Percentiles rank a stretch among this genome's conserved stretches.
Evolutionary conservation across 2,113 vertebrate genomes (phyloP).

Genomic region (Regulus satrapa): DNA sequence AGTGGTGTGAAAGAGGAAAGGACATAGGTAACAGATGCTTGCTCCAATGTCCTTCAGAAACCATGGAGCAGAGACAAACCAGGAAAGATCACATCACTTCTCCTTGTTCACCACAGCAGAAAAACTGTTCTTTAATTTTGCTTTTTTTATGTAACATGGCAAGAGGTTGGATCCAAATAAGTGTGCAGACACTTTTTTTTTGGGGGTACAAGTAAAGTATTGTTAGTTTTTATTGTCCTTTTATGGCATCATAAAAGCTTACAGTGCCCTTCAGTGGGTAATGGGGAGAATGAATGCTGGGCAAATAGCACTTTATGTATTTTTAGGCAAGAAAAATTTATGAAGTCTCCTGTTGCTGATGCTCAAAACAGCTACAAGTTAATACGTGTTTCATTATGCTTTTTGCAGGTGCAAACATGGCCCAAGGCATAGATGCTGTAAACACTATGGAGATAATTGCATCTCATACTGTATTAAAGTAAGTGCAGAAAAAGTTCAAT

Average conservation of each 20-base stretch:
- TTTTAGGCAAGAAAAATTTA: constrained; percentile 17
- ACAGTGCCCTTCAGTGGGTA: not conserved
- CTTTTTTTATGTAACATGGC: not conserved
- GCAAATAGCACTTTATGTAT: not conserved
- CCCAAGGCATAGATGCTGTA: constrained; percentile 97
- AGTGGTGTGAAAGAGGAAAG: not conserved
- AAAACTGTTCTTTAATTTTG: not conserved
- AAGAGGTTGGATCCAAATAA: not conserved
- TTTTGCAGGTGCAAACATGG: constrained; percentile 90
- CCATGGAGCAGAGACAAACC: not conserved
- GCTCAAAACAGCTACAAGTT: not conserved
- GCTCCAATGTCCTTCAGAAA: not conserved
- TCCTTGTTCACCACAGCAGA: not conserved
- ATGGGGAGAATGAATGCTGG: not conserved
- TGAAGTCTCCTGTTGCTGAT: not conserved
- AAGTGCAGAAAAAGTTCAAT: constrained; percentile 61
- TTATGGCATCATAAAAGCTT: constrained; percentile 39
- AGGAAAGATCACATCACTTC: not conserved
- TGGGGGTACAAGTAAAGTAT: not conserved
- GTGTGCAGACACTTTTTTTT: not conserved
- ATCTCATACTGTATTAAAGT: constrained; percentile 98
- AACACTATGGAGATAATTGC: constrained; percentile 97
- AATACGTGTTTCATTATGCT: constrained; percentile 40
- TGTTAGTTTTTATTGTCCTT: constrained; percentile 45
- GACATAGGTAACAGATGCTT: not conserved